Base-by-base conservation (phyloP, 2,888 invertebrate genomes). In the Andrena bucephala region DNA sequence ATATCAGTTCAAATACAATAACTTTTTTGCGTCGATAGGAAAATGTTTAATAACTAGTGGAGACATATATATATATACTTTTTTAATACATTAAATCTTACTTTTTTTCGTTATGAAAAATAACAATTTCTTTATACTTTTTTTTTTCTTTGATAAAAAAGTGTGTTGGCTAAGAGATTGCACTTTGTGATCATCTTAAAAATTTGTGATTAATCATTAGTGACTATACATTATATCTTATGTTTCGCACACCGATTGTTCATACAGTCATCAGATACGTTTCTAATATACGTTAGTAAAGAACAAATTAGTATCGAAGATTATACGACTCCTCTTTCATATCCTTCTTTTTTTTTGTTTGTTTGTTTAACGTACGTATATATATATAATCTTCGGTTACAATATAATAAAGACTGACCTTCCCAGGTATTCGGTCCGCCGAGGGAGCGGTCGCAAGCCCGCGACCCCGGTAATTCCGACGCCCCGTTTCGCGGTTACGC, bases 121-220 rank as follows among this genome's bases (percentile, higher is more conserved):
- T 94, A 94, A 94, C 93, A 93, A 94, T 92, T 93, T 93, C 89
- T 92, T 92, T 92, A 91, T 92, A 92, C 85, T 90, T 90, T 90
- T 85, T 20, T 20, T 90, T 90, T 90, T 89, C 87, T 90, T 91
- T 90, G 88, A 92, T 93, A 93, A 93, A 92, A 94, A 93, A 93
- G 90, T 92, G 91, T 91, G 90, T 92, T 92, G 92, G 92, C 93
- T 93, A 93, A 93, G 92, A 93, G 94, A 94, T 94, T 94, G 94
- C 94, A 94, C 94, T 94, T 94, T 92, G 94, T 94, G 94, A 93
- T 93, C 91, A 92, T 93, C 89, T 83, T 93, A 93, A 91, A 92
- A 92, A 92, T 91, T 92, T 89, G 91, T 88, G 91, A 91, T 91
- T 83, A 90, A 89, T 86, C 90, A 90, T 90, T 88, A 89, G 77